A percentile compares a stretch with the other conserved stretches of the same genome.
Evolutionary conservation across 2,797 vertebrate species (phyloP).

Genomic region (Uromys caudimaculatus): DNA sequence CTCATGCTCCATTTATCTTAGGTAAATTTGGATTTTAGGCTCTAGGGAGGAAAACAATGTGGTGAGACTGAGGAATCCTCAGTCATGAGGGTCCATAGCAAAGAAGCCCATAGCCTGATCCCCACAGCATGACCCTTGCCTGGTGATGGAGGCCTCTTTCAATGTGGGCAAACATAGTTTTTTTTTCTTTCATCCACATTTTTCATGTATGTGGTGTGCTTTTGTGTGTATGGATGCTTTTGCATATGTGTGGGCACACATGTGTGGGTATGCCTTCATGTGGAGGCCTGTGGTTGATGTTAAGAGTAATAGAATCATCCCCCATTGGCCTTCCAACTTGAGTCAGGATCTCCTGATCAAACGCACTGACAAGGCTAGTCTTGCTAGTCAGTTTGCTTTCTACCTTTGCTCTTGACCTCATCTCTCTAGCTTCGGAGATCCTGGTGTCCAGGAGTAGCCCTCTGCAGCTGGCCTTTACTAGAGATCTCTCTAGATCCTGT

Average conservation of each 20-base stretch:
- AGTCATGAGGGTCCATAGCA: neutral
- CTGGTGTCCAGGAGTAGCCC: neutral
- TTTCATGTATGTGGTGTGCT: neutral
- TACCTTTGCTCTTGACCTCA: neutral
- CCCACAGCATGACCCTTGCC: neutral
- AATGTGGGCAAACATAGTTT: neutral
- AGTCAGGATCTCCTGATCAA: neutral
- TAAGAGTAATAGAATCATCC: neutral
- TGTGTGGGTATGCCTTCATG: neutral
- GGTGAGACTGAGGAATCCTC: neutral
- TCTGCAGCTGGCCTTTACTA: neutral
- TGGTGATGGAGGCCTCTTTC: neutral
- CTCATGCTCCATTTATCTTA: neutral
- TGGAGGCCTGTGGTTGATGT: neutral
- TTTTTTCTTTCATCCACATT: neutral
- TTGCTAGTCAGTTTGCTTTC: neutral
- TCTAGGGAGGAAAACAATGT: neutral
- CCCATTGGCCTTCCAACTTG: neutral
- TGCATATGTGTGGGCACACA: neutral
- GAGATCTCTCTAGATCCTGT: neutral
- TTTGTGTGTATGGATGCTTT: neutral
- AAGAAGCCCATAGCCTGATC: neutral
- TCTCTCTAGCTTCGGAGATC: neutral
- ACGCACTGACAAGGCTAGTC: neutral
- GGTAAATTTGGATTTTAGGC: slow-evolving; percentile 11